Conservation (phyloP, 2,797 vertebrate species). For the Podargus strigoides region DNA sequence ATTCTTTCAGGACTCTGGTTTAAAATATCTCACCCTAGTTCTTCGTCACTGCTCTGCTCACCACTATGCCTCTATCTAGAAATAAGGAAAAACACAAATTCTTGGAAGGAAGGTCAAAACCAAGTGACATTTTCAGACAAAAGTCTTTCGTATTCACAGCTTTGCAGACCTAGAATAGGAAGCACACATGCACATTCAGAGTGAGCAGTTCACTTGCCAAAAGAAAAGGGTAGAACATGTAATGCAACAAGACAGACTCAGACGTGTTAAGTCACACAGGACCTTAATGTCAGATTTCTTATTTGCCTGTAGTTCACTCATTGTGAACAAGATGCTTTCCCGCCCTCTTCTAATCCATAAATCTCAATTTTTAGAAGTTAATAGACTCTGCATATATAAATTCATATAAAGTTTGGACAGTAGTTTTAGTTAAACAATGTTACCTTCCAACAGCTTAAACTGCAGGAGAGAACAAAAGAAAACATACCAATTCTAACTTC, state of each 20-base stretch:
- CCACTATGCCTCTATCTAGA: not conserved
- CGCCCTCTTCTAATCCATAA: not conserved
- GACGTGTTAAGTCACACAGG: not conserved
- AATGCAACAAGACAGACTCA: not conserved
- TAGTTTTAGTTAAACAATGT: fast-evolving
- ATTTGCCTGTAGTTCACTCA: not conserved
- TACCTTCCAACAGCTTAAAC: not conserved
- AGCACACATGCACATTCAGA: not conserved
- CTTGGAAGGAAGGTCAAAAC: not conserved
- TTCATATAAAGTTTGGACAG: not conserved
- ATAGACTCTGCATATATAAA: not conserved
- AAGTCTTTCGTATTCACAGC: not conserved
- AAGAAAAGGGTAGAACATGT: not conserved
- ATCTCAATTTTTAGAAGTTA: not conserved
- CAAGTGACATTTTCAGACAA: not conserved
- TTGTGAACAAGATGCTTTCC: not conserved
- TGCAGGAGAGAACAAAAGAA: not conserved
- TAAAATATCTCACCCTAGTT: not conserved
- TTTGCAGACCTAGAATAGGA: not conserved
- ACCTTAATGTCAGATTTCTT: not conserved
- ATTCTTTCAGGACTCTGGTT: not conserved
- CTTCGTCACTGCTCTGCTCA: not conserved
- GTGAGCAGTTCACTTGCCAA: not conserved
- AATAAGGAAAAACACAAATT: not conserved
- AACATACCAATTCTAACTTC: not conserved